Conservation (phyloP, 2,888 invertebrate species). For the Podotricha telesiphe region DNA sequence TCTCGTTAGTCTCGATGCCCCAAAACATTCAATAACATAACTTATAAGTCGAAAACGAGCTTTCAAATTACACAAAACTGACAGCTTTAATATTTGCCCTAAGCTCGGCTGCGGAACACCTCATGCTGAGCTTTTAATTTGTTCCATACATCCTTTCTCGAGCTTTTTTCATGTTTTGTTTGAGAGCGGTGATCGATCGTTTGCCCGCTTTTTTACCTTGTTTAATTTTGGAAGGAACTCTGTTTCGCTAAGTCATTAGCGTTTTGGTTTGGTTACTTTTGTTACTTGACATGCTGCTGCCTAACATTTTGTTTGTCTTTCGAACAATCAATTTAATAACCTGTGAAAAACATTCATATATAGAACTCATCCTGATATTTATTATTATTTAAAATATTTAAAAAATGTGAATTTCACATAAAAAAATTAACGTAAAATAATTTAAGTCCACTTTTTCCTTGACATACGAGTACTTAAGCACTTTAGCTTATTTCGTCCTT, state of each 20-base stretch:
- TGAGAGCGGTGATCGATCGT: constrained; percentile 79
- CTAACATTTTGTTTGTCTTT: constrained; percentile 64
- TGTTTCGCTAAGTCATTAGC: constrained; percentile 82
- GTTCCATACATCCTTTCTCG: constrained; percentile 80
- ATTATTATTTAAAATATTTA: too few species aligned
- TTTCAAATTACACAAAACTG: constrained; percentile 58
- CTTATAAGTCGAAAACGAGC: constrained; percentile 65
- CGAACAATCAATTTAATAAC: background rate
- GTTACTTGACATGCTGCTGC: constrained; percentile 68
- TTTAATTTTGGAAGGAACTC: constrained; percentile 78
- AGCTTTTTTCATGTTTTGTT: constrained; percentile 79
- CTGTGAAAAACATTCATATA: background rate
- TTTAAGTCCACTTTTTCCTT: too few species aligned
- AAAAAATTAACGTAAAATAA: too few species aligned
- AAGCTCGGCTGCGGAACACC: constrained; percentile 63
- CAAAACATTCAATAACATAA: constrained; percentile 76
- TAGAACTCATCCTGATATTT: too few species aligned
- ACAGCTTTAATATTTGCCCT: constrained; percentile 82
- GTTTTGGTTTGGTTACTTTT: constrained; percentile 55
- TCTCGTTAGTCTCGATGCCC: constrained; percentile 29
- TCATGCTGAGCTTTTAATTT: constrained; percentile 83
- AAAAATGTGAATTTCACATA: too few species aligned
- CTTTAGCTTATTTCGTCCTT: too few species aligned
- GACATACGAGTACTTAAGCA: too few species aligned
- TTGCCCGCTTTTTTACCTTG: constrained; percentile 77